phyloP scores from a whole-genome alignment of 2,888 invertebrate genomes.

The Philonicus albiceps region DNA sequence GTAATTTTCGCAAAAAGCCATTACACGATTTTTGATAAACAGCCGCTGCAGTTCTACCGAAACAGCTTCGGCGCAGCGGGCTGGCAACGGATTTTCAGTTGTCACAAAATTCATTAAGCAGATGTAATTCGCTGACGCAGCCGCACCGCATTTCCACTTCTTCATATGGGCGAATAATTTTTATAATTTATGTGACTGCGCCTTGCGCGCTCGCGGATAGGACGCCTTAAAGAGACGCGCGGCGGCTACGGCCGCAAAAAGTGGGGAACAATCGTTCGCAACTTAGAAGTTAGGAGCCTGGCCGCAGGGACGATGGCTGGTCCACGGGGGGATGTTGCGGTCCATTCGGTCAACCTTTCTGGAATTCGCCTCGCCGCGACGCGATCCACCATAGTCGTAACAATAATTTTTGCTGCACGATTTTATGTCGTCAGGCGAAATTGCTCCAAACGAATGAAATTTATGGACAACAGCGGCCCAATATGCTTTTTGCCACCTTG shows the following conservation, averaged over 20 bases:
- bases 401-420: slow-evolving; percentile 38
- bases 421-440: slow-evolving; percentile 36
- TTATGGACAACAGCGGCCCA: slow-evolving; percentile 37
- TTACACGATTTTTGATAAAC: slow-evolving; percentile 42
- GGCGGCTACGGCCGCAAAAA: not conserved
- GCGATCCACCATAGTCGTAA: slow-evolving; percentile 5
- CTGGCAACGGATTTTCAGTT: slow-evolving; percentile 25
- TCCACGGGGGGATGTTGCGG: not conserved
- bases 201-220: not conserved
- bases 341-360: not conserved
- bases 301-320: not conserved
- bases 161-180: slow-evolving; percentile 38
- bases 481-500: slow-evolving; percentile 42
- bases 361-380: slow-evolving; percentile 14
- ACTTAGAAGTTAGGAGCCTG: slow-evolving; percentile 5
- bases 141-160: slow-evolving; percentile 37
- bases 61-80: slow-evolving; percentile 7
- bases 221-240: not conserved
- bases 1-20: slow-evolving; percentile 43
- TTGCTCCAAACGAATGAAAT: slow-evolving; percentile 36
- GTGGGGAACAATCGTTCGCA: slow-evolving; percentile 17
- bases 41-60: not conserved
- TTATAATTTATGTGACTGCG: slow-evolving; percentile 33
- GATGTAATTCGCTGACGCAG: slow-evolving; percentile 36
- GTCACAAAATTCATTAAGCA: slow-evolving; percentile 38